Evolutionary conservation across 1,140 invertebrate genomes (phyloP).

Genomic region (Leptinotarsa defecta): DNA sequence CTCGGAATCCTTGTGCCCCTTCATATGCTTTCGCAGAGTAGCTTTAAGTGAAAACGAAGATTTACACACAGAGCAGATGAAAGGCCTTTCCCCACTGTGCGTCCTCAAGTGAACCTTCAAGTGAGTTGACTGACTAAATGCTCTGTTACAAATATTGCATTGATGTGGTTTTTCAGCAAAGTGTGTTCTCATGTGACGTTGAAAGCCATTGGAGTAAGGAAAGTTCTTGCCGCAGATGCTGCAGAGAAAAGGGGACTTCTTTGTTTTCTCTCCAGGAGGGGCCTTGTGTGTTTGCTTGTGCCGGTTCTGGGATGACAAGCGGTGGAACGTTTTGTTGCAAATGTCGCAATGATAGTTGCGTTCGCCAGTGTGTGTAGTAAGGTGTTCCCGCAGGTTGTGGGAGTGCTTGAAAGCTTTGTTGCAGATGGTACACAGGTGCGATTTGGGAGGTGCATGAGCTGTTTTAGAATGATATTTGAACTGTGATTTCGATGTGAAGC

Average conservation of each 20-base stretch:
- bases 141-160: conserved; percentile 56
- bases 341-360: conserved; percentile 47
- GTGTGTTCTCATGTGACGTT: conserved; percentile 59
- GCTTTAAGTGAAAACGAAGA: conserved; percentile 5
- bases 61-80: conserved; percentile 1
- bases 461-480: conserved; percentile 66
- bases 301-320: conserved; percentile 40
- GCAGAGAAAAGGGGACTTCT: conserved; percentile 45
- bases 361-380: conserved; percentile 50
- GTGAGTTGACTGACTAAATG: conserved; percentile 57
- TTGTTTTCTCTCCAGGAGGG: conserved; percentile 45
- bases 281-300: conserved; percentile 43
- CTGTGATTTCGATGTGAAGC: conserved; percentile 70
- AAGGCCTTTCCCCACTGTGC: conserved; percentile 14
- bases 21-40: conserved; percentile 13
- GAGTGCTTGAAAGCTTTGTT: conserved; percentile 72
- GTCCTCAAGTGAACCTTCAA: conserved; percentile 50
- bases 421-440: conserved; percentile 68
- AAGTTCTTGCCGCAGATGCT: conserved; percentile 52
- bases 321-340: conserved; percentile 49
- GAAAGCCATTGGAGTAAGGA: conserved; percentile 57
- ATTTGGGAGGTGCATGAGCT: conserved; percentile 50
- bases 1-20: conserved; percentile 1
- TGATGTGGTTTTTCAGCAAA: conserved; percentile 56
- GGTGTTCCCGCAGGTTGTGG: conserved; percentile 73